Conservation (phyloP, 2,797 vertebrate species). For the Neosilurus mollespiculum region DNA sequence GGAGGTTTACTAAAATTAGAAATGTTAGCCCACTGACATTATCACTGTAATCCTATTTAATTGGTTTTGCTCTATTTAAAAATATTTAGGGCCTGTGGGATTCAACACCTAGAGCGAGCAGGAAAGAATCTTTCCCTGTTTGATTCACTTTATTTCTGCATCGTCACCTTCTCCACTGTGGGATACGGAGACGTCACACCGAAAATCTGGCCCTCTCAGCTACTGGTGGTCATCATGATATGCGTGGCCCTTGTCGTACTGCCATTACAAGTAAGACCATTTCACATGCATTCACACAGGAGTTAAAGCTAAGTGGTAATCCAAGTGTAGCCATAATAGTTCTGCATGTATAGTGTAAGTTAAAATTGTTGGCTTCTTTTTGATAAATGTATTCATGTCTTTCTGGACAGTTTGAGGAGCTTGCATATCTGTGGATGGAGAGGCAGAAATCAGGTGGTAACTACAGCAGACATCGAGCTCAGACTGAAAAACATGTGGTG, state of each 20-base stretch:
- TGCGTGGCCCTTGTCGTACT: conserved; percentile 84
- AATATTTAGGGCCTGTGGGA: conserved; percentile 71
- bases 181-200: conserved; percentile 84
- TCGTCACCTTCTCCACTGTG: conserved; percentile 85
- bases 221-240: conserved; percentile 84
- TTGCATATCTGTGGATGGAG: conserved; percentile 85
- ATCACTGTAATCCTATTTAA: not conserved
- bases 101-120: conserved; percentile 81
- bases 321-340: not conserved
- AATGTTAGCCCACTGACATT: not conserved
- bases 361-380: not conserved
- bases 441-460: conserved; percentile 82
- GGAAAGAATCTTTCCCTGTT: conserved; percentile 78
- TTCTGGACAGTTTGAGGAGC: conserved; percentile 77
- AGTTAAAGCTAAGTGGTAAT: not conserved
- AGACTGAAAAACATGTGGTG: conserved; percentile 84
- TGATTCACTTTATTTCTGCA: conserved; percentile 83
- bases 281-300: not conserved
- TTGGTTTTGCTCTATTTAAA: not conserved
- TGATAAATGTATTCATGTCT: not conserved
- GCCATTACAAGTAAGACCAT: conserved; percentile 75
- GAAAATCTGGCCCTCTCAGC: conserved; percentile 82
- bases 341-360: not conserved
- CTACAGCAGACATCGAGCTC: conserved; percentile 83
- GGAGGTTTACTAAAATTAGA: not conserved